A percentile compares a stretch with the other conserved stretches of the same genome.
Evolutionary conservation across 2,888 invertebrate species (phyloP).

Genomic region (Lithosia quadra): DNA sequence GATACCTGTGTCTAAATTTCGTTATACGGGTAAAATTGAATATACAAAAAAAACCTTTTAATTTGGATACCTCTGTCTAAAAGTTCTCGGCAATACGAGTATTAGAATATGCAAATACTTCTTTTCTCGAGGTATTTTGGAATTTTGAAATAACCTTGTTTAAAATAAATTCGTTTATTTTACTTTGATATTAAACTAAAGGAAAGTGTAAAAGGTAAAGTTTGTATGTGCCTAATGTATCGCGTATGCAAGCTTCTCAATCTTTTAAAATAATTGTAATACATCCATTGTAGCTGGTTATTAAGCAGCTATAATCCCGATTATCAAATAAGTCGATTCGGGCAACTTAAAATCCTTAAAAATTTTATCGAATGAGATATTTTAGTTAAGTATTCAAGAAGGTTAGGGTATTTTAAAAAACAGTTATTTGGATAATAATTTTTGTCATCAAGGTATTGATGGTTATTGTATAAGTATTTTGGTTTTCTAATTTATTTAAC

Average conservation of each 20-base stretch:
- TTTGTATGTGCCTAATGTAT: not conserved
- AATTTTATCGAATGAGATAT: not conserved
- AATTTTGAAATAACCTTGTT: not conserved
- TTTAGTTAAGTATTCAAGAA: not conserved
- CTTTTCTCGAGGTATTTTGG: not conserved
- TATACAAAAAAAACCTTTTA: not conserved
- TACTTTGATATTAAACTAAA: not conserved
- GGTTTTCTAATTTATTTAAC: constrained; percentile 9
- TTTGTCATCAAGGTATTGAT: not conserved
- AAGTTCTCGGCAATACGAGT: no score
- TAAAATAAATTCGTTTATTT: not conserved
- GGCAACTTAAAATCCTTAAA: not conserved
- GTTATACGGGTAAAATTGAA: not conserved
- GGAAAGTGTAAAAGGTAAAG: not conserved
- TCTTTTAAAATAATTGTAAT: not conserved
- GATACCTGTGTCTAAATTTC: not conserved
- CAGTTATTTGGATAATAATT: not conserved
- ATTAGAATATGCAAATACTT: no score
- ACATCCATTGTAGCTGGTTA: not conserved
- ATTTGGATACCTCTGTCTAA: no score
- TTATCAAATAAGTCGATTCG: not conserved
- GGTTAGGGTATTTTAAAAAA: not conserved
- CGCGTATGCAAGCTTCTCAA: not conserved
- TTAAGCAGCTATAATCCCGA: not conserved
- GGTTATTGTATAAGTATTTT: not conserved